Conservation (phyloP, 2,888 invertebrate genomes). For the Liopterus haemorrhoidalis region DNA sequence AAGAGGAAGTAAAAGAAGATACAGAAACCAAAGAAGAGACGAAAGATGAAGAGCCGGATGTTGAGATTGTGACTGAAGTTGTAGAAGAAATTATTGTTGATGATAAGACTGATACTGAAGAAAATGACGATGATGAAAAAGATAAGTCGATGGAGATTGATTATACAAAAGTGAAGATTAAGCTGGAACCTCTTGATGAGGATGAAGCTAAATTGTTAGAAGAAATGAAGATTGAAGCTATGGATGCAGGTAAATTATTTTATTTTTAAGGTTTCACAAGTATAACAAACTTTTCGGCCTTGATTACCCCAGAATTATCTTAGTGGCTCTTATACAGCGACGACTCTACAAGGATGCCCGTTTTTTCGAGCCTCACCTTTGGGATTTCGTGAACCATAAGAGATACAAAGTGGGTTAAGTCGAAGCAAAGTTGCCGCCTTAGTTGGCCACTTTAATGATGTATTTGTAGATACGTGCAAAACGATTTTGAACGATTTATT, state of each 20-base stretch:
- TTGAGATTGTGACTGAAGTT: conserved; percentile 64
- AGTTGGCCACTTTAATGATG: no score
- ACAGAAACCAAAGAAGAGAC: conserved; percentile 32
- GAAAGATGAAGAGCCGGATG: conserved; percentile 53
- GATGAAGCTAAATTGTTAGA: conserved; percentile 42
- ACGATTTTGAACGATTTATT: no score
- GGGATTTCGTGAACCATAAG: no score
- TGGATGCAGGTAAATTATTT: conserved; percentile 53
- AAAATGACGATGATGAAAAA: conserved; percentile 36
- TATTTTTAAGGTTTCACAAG: conserved; percentile 6
- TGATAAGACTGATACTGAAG: conserved; percentile 53
- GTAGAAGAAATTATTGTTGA: conserved; percentile 61
- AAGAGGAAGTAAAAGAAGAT: conserved; percentile 30
- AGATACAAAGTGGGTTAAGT: no score
- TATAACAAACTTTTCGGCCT: no score
- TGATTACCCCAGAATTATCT: no score
- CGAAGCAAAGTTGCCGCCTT: no score
- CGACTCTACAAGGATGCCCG: no score
- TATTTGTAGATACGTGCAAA: no score
- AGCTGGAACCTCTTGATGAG: conserved; percentile 60
- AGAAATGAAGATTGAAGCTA: conserved; percentile 62
- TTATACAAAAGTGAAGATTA: conserved; percentile 31
- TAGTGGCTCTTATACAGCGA: no score
- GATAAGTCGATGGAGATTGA: conserved; percentile 16
- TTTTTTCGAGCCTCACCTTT: no score